phyloP scores from a whole-genome alignment of 1,140 invertebrate genomes.

The Drosophila insularis region DNA sequence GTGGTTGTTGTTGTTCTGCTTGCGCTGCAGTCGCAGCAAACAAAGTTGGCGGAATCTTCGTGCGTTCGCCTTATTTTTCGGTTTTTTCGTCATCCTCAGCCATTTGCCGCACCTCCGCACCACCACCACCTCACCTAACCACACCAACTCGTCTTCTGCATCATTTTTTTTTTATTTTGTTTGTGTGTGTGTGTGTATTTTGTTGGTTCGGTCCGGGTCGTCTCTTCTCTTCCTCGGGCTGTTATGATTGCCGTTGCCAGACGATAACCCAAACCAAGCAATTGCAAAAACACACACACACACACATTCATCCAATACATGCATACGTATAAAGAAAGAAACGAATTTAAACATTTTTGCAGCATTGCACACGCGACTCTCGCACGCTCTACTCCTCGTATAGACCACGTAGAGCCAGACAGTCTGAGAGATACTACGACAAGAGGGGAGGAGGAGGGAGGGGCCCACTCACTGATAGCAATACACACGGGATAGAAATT shows the following conservation, averaged over 20 bases:
- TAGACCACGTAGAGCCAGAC: conserved; percentile 44
- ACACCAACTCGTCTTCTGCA: conserved; percentile 38
- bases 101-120: conserved; percentile 32
- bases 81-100: conserved; percentile 53
- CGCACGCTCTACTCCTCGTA: conserved; percentile 47
- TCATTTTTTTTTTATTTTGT: conserved; percentile 52
- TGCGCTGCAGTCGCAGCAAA: conserved; percentile 16
- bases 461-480: conserved; percentile 57
- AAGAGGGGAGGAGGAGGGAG: not conserved
- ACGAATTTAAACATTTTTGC: conserved; percentile 77
- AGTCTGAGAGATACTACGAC: conserved; percentile 56
- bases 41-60: conserved; percentile 46
- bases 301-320: conserved; percentile 22
- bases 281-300: conserved; percentile 11
- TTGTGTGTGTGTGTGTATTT: too few relatives aligned
- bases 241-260: conserved; percentile 79
- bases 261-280: conserved; percentile 73
- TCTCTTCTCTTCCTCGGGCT: conserved; percentile 49
- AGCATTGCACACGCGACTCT: conserved; percentile 78
- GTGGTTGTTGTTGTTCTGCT: conserved; percentile 38
- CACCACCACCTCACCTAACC: too few relatives aligned
- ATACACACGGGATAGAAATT: conserved; percentile 25
- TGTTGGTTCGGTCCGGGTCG: conserved; percentile 39
- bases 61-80: conserved; percentile 60
- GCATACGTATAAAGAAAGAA: conserved; percentile 33